Evolutionary conservation across 2,797 vertebrate species (phyloP).

Genomic region (Coreius guichenoti): DNA sequence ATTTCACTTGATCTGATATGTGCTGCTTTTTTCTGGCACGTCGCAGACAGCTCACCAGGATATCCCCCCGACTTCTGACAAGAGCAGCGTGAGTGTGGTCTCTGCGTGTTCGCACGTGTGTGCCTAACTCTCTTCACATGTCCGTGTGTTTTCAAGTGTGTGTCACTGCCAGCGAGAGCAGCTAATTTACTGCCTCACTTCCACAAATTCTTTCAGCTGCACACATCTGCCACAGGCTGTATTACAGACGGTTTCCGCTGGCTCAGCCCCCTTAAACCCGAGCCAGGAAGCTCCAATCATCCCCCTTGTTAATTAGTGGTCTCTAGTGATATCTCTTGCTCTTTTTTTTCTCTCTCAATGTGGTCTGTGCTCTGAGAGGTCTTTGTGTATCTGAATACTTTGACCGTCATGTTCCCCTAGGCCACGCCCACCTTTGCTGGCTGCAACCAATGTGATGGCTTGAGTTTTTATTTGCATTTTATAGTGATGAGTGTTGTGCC

Average conservation of each 20-base stretch:
- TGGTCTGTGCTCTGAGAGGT: slow-evolving; percentile 29
- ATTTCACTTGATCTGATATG: slow-evolving; percentile 42
- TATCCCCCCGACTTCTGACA: slow-evolving; percentile 57
- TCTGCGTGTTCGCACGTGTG: slow-evolving; percentile 55
- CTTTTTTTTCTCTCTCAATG: slow-evolving; percentile 22
- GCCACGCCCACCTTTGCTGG: slow-evolving; percentile 36
- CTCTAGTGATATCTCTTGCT: slow-evolving; percentile 18
- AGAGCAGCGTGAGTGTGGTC: slow-evolving; percentile 59
- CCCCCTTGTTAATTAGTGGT: slow-evolving; percentile 37
- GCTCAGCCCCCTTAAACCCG: slow-evolving; percentile 17
- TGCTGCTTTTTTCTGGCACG: slow-evolving; percentile 57
- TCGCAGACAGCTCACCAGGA: slow-evolving; percentile 59
- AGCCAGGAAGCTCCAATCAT: slow-evolving; percentile 42
- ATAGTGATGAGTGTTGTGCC: slow-evolving; percentile 2
- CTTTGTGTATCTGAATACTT: slow-evolving; percentile 24
- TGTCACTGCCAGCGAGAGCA: slow-evolving; percentile 45
- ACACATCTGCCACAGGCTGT: slow-evolving; percentile 60
- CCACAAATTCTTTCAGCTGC: slow-evolving; percentile 61
- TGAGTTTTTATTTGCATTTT: slow-evolving; percentile 37
- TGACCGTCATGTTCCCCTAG: neutral
- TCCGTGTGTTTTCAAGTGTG: slow-evolving; percentile 41
- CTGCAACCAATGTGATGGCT: slow-evolving; percentile 45
- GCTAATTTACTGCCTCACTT: slow-evolving; percentile 53
- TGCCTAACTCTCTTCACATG: slow-evolving; percentile 57
- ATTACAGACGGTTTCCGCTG: slow-evolving; percentile 43